Conservation (phyloP, 2,888 invertebrate genomes). For the Troides helena region DNA sequence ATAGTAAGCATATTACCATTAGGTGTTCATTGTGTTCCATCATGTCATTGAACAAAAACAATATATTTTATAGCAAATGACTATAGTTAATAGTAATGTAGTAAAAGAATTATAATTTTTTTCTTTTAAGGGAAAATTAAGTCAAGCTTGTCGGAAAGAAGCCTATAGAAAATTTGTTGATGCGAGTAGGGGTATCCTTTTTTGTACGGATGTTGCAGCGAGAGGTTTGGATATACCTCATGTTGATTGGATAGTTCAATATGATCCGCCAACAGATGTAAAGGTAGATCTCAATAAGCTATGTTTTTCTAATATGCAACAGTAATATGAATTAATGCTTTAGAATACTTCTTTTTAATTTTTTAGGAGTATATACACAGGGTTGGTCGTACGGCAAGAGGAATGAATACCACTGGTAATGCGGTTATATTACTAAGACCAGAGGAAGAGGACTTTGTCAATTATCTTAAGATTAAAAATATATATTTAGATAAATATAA, state of each 20-base stretch:
- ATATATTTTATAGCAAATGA: no score
- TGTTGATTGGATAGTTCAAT: constrained; percentile 99
- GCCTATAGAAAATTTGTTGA: constrained; percentile 98
- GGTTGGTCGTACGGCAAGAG: constrained; percentile 97
- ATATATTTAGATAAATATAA: constrained; percentile 94
- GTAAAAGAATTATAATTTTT: no score
- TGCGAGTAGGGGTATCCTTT: constrained; percentile 91
- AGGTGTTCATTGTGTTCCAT: no score
- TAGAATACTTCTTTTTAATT: background rate
- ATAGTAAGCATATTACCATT: no score
- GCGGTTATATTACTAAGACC: constrained; percentile 96
- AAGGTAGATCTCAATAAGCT: constrained; percentile 78
- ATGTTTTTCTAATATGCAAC: background rate
- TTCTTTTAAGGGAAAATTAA: constrained; percentile 92
- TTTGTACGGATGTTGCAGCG: constrained; percentile 99
- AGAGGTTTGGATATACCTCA: constrained; percentile 96
- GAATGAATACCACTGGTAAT: constrained; percentile 93
- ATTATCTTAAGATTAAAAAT: constrained; percentile 92
- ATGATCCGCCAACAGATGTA: constrained; percentile 99
- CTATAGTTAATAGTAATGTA: no score
- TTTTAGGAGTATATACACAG: constrained; percentile 97
- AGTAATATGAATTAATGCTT: background rate
- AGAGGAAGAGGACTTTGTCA: constrained; percentile 95
- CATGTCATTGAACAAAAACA: no score
- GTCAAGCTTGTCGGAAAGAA: constrained; percentile 95